Base-by-base conservation (phyloP, 2,888 invertebrate genomes). In the Trichogramma dendrolimi region DNA sequence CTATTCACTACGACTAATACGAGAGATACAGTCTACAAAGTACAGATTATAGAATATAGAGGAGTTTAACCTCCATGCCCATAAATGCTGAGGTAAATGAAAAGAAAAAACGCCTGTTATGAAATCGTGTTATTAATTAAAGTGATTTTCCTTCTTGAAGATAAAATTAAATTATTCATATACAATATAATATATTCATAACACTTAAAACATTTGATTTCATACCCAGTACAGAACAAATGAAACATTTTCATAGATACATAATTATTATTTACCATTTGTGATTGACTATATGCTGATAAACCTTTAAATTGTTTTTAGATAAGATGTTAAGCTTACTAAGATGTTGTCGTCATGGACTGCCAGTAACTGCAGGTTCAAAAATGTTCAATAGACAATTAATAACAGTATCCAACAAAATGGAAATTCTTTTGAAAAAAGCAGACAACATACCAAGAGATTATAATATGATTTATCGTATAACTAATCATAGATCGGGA, bases 381-480 rank as follows among this genome's bases (percentile, higher is more conserved):
- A 60, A 50, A 58, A 27, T 27, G 11, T 5, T 49, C 10, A n/a
- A 8, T 8, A 46, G 62, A 8, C n/a, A 14, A 1, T 58, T 58
- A n/a, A 59, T 63, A 49, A 61, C 59, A 49, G 10, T 51, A 5
- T 61, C 66, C 6, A 38, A 54, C 1, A 61, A 63, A 55, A 60
- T 63, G 59, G 63, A 59, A 50, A 8, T 40, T 5, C 2, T 61
- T 4, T 46, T 61, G 11, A 66, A 62, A 42, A 7, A 55, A 55
- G 4, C 8, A 4, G 66, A 66, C 41, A 42, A 53, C 14, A 7
- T 63, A 14, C 52, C 66, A 46, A 4, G 7, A 8, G 4, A 51
- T 11, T 60, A 43, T 44, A 11, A 53, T 10, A 44, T 66, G 0
- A 46, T 66, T 49, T 66, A 66, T 27, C 55, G 62, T 8, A 41